Evolutionary conservation across 2,113 vertebrate species (phyloP), one percentile per base, ranked within the genome.

Genomic region (Rhinoderma darwinii): DNA sequence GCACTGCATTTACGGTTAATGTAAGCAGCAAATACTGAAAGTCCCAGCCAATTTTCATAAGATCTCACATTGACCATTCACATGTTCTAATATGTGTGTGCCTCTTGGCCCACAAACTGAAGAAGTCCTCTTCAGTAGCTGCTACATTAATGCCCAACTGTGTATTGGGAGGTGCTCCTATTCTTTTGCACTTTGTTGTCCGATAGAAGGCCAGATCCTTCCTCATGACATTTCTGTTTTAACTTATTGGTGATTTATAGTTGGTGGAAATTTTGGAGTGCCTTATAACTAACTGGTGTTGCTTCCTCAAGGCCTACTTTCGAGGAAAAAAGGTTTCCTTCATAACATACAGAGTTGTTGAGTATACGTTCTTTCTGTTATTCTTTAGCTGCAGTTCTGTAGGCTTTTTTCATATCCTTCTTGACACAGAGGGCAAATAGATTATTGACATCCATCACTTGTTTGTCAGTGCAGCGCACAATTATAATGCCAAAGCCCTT

Each of bases 191-290:
- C 78, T 88, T 79, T 88, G 84, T 81, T 81, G 63, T 80, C 83
- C 82, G 84, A 83, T 75, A 84, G 51, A 82, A 84, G 80, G 47
- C 41, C 51, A 73, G 78, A 32, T 66, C 61, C n/a, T 86, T 86
- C 79, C 73, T 76, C 32, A 88, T 76, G 72, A 86, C 77, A 88
- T 84, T 88, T 88, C 80, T 85, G 61, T 84, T 82, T 82, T 83
- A 54, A 66, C 44, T 61, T 77, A 32, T 32, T 75, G 27, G 73
- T 35, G 30, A 78, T 85, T 25, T 15, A 44, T 74, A 82, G n/a
- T 54, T 74, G 78, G 78, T 78, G 74, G 66, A 81, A 47, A 15
- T 74, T 82, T 82, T 51, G 86, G 86, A 82, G 86, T 87, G 86
- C 86, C 86, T 87, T 82, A 87, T 61, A 70, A 35, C 70, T 27